phyloP scores from a whole-genome alignment of 1,140 invertebrate species.

The Piezodorus guildinii region DNA sequence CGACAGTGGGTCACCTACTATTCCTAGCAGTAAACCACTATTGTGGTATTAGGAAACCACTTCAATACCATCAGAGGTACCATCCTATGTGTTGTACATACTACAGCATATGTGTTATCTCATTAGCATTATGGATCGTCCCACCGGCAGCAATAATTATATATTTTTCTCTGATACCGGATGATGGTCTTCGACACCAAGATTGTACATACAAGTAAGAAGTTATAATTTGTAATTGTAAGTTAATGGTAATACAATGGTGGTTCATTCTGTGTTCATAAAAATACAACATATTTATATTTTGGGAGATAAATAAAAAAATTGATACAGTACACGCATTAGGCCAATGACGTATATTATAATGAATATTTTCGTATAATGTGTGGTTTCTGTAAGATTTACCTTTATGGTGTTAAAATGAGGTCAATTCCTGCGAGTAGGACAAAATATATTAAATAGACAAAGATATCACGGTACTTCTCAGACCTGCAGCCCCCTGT shows the following conservation, averaged over 20 bases:
- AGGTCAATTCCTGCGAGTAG: no score
- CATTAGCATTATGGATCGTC: slow-evolving; percentile 42
- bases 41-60: slow-evolving; percentile 46
- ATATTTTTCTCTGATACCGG: slow-evolving; percentile 38
- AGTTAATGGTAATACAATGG: background rate
- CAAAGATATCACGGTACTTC: no score
- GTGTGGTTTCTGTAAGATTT: no score
- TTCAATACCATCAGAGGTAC: slow-evolving; percentile 45
- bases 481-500: no score
- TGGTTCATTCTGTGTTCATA: no score
- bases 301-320: no score
- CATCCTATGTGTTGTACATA: background rate
- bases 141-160: slow-evolving; percentile 41
- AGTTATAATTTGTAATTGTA: background rate
- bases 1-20: slow-evolving; percentile 50
- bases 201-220: slow-evolving; percentile 17
- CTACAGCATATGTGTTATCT: slow-evolving; percentile 35
- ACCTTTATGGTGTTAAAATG: no score
- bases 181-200: slow-evolving; percentile 35
- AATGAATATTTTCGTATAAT: no score
- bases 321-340: no score
- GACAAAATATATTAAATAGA: no score
- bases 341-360: no score
- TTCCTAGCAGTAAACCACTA: slow-evolving; percentile 57
- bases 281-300: no score